These are phyloP conservation scores for Rhinella marina DNA, from an alignment of 2,797 vertebrate genomes.

Conservation along the genomic window DNA sequence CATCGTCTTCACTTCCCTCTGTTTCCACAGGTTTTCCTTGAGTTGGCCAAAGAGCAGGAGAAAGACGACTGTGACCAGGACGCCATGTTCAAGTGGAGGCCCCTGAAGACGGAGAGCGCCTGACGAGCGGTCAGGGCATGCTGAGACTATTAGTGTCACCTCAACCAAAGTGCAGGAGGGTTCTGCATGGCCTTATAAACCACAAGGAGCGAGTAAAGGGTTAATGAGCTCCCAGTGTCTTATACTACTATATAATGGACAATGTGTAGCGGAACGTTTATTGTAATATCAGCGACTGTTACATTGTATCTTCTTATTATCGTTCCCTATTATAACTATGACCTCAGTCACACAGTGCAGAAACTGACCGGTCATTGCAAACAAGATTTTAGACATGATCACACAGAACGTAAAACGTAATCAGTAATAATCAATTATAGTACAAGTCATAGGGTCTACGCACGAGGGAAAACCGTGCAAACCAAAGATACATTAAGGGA, in stretches of 20 bases:
- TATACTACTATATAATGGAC: no score
- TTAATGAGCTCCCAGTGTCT: background rate
- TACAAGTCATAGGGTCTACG: no score
- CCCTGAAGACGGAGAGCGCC: slow-evolving; percentile 77
- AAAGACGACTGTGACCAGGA: slow-evolving; percentile 79
- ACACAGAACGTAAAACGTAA: no score
- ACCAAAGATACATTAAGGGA: no score
- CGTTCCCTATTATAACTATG: no score
- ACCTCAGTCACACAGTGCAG: no score
- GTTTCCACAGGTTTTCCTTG: slow-evolving; percentile 83
- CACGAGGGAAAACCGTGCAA: no score
- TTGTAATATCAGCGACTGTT: background rate
- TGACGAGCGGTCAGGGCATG: slow-evolving; percentile 52
- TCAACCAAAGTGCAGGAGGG: background rate
- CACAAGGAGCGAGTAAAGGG: background rate
- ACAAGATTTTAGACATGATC: no score
- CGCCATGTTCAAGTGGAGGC: slow-evolving; percentile 85
- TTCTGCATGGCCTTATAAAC: background rate
- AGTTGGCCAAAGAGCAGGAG: slow-evolving; percentile 89
- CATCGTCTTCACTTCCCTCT: background rate
- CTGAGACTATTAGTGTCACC: background rate
- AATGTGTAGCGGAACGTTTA: no score
- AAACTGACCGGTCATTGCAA: no score
- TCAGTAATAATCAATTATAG: no score
- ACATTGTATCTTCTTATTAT: background rate